Base-by-base conservation (phyloP, 2,113 vertebrate species). In the Spheniscus mendiculus region DNA sequence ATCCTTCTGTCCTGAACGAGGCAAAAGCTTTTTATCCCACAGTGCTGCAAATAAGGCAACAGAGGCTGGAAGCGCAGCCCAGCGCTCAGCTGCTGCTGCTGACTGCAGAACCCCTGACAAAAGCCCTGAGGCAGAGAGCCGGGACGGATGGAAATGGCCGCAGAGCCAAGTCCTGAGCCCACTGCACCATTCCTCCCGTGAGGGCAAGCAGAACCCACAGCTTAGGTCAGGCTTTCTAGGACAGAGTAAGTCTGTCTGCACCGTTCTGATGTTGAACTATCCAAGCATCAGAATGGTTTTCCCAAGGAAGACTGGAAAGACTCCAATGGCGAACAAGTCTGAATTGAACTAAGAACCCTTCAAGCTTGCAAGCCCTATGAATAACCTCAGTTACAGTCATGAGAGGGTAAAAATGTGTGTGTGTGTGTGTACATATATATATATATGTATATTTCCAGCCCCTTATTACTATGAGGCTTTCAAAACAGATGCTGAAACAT, bases 161-260 rank as follows among this genome's bases (percentile, higher is more conserved):
- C 22, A 42, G 55, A 45, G 9, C 38, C 27, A 27, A 6, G 23
- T 38, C 34, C 61, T 26, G 34, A 74, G 10, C 15, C 27, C 53
- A 34, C 10, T 3, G 0, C 36, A 18, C 5, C 0, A 0, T 1
- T 63, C 30, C 32, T 38, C 11, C 23, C 8, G 21, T 0, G 16
- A 47, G 25, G 40, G 9, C 23, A 36, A 27, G 26, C 16, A 42
- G n/a, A 62, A 32, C 21, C 40, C 11, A 5, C 5, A 3, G 53
- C 14, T n/a, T 55, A 16, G 6, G 9, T 49, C 38, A 17, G 80
- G 17, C 20, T 62, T n/a, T 13, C 38, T 25, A 13, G 34, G 58
- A 25, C 40, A 49, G 15, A n/a, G 40, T 19, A 30, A 11, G 36
- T 44, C 44, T 55, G 15, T 20, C 53, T 55, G 61, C 36, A 25